Evolutionary conservation across 2,888 invertebrate genomes (phyloP).

Genomic region (Drosophila picticornis): DNA sequence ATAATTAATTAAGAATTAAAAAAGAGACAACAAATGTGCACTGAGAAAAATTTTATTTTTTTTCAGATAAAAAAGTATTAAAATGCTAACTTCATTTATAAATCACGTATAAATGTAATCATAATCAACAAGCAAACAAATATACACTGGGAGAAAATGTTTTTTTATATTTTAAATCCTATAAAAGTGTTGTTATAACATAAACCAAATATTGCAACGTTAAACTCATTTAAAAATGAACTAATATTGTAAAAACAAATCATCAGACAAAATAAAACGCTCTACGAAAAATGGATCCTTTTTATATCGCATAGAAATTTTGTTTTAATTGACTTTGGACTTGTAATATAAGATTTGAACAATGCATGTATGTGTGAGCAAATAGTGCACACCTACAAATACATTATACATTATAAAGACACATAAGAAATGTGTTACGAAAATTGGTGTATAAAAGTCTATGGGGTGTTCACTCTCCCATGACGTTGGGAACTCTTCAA

Average conservation of each 20-base stretch:
- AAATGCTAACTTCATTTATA: background rate
- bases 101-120: background rate
- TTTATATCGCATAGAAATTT: background rate
- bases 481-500: conserved; percentile 83
- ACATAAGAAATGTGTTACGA: conserved; percentile 40
- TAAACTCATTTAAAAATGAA: background rate
- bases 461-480: conserved; percentile 82
- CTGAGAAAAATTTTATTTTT: background rate
- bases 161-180: background rate
- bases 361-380: background rate
- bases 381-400: conserved; percentile 3
- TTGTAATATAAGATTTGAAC: background rate
- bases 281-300: background rate
- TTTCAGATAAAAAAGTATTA: background rate
- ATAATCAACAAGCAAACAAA: background rate
- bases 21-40: background rate
- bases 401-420: background rate
- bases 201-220: background rate
- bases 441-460: conserved; percentile 39
- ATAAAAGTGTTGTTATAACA: background rate
- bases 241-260: background rate
- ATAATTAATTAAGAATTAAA: background rate
- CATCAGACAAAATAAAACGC: background rate
- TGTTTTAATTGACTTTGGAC: background rate
- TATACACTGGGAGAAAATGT: background rate